phyloP scores from a whole-genome alignment of 2,113 vertebrate species.

The Paramormyrops kingsleyae region DNA sequence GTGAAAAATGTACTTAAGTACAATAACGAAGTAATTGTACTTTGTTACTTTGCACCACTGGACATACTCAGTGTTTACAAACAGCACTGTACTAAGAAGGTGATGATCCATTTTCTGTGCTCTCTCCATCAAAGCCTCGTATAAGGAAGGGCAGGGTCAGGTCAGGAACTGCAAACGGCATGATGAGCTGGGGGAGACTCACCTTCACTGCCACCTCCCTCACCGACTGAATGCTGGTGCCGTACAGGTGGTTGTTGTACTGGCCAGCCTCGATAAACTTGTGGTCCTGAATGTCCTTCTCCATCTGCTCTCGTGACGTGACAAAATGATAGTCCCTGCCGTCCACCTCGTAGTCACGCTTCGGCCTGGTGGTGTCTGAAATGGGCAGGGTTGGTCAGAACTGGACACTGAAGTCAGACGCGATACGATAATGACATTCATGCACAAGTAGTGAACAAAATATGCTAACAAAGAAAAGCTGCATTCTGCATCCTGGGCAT shows the following conservation, averaged over 20 bases:
- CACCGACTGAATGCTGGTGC: constrained; percentile 94
- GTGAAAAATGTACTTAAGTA: background rate
- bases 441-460: background rate
- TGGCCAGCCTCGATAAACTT: constrained; percentile 97
- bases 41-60: background rate
- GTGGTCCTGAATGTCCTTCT: constrained; percentile 95
- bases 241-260: constrained; percentile 96
- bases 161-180: background rate
- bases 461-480: background rate
- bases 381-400: background rate
- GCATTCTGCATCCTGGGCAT: too few relatives aligned
- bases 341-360: constrained; percentile 92
- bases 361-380: constrained; percentile 91
- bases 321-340: constrained; percentile 97
- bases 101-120: background rate
- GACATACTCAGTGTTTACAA: background rate
- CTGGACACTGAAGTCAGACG: background rate
- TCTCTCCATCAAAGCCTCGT: background rate
- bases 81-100: background rate
- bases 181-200: background rate
- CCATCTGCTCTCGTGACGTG: constrained; percentile 92
- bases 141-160: background rate
- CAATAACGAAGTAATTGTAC: background rate
- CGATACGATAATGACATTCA: background rate
- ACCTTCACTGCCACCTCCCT: constrained; percentile 94